Conservation (phyloP, 2,888 invertebrate genomes). For the Dromius quadrimaculatus region DNA sequence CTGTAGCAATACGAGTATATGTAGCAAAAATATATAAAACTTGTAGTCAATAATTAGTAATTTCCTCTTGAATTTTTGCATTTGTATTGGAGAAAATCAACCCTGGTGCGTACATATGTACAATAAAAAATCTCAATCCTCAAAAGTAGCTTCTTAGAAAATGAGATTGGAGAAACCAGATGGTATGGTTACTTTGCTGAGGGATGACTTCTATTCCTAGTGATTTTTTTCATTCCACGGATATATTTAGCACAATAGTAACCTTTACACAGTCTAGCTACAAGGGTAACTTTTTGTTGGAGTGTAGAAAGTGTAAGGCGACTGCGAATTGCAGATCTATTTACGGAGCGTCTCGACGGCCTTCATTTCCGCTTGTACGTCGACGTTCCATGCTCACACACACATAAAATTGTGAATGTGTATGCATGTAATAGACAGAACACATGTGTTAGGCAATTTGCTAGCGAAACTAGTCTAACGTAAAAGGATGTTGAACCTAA, state of each 20-base stretch:
- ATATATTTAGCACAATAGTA: background rate
- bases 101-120: too few relatives aligned
- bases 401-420: too few relatives aligned
- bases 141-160: too few relatives aligned
- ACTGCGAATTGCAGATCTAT: conserved; percentile 32
- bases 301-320: background rate
- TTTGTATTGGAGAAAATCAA: too few relatives aligned
- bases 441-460: conserved; percentile 1
- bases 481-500: background rate
- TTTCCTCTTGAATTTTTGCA: too few relatives aligned
- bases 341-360: conserved; percentile 25
- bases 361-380: conserved; percentile 22
- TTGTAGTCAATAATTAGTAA: too few relatives aligned
- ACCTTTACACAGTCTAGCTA: too few relatives aligned
- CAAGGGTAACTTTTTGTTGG: background rate
- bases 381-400: background rate
- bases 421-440: too few relatives aligned
- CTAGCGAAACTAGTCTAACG: background rate
- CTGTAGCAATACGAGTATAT: too few relatives aligned
- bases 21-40: too few relatives aligned
- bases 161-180: too few relatives aligned
- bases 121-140: too few relatives aligned
- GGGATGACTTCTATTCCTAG: background rate
- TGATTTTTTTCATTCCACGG: background rate
- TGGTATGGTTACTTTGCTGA: background rate